phyloP scores from a whole-genome alignment of 64 coral and sea anemone genomes.

The Actinia equina region DNA sequence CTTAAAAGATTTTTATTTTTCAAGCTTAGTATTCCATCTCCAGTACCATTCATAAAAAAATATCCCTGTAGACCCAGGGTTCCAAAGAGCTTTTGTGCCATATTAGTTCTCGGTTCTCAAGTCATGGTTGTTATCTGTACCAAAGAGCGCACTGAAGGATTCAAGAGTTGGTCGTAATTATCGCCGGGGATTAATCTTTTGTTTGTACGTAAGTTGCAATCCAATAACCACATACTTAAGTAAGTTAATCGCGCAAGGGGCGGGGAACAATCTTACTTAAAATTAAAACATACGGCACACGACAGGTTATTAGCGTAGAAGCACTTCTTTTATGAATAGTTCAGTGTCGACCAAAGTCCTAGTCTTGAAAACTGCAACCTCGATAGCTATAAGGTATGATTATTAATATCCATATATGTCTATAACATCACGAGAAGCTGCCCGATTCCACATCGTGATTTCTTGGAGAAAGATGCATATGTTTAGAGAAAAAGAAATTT shows the following conservation, averaged over 20 bases:
- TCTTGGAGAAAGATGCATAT: neutral
- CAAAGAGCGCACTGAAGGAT: neutral
- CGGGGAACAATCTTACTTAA: neutral
- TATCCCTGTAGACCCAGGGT: neutral
- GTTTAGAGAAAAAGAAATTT: neutral
- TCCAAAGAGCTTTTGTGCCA: neutral
- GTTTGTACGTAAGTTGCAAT: neutral
- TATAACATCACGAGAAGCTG: neutral
- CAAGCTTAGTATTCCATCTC: neutral
- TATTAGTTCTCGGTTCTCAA: neutral
- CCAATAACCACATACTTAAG: conserved; percentile 1
- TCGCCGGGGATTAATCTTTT: neutral
- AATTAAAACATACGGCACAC: neutral
- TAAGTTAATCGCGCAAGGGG: conserved; percentile 6
- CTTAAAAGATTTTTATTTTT: neutral
- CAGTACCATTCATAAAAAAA: neutral
- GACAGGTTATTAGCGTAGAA: neutral
- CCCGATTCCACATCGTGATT: neutral
- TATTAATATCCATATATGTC: neutral
- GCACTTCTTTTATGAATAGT: neutral
- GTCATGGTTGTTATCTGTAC: neutral
- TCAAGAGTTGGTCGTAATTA: neutral
- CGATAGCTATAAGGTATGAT: neutral
- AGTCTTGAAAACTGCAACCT: neutral
- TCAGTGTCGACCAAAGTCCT: neutral